A percentile compares a stretch with the other conserved stretches of the same genome.
Conservation (phyloP, 2,888 invertebrate genomes). For the Gandaritis pyraliata region DNA sequence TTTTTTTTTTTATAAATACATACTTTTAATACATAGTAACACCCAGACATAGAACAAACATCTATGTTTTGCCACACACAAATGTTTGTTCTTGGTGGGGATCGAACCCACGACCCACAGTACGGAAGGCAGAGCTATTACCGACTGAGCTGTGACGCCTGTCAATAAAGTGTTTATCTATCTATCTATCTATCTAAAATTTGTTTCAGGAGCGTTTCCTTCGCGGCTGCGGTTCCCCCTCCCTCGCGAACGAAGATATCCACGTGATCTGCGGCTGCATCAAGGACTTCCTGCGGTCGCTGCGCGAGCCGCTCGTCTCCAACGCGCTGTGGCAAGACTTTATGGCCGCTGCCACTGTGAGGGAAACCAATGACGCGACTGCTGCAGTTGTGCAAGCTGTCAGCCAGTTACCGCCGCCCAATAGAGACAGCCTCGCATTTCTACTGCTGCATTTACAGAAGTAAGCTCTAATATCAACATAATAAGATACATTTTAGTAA, state of each 20-base stretch:
- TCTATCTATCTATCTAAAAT: too few species aligned
- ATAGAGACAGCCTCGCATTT: constrained; percentile 97
- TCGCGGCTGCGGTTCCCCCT: constrained; percentile 93
- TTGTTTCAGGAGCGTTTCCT: constrained; percentile 91
- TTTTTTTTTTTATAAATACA: too few species aligned
- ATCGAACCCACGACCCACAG: too few species aligned
- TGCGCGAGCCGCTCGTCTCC: constrained; percentile 96
- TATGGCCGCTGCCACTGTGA: constrained; percentile 86
- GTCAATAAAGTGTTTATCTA: too few species aligned
- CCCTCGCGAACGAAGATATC: constrained; percentile 89
- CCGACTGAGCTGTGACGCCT: too few species aligned
- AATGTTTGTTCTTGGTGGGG: too few species aligned
- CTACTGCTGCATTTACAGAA: constrained; percentile 94
- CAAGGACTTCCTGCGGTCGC: constrained; percentile 95
- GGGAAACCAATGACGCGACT: constrained; percentile 84
- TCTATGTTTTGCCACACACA: too few species aligned
- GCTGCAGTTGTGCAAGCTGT: constrained; percentile 90
- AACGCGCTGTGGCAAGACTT: constrained; percentile 92
- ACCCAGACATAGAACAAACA: too few species aligned
- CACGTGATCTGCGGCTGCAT: constrained; percentile 96
- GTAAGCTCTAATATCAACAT: constrained; percentile 63
- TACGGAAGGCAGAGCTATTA: too few species aligned
- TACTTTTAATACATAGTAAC: too few species aligned
- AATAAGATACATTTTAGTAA: neutral
- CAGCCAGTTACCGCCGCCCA: constrained; percentile 94